Conservation (phyloP, 2,888 invertebrate species). For the Tipula lateralis region DNA sequence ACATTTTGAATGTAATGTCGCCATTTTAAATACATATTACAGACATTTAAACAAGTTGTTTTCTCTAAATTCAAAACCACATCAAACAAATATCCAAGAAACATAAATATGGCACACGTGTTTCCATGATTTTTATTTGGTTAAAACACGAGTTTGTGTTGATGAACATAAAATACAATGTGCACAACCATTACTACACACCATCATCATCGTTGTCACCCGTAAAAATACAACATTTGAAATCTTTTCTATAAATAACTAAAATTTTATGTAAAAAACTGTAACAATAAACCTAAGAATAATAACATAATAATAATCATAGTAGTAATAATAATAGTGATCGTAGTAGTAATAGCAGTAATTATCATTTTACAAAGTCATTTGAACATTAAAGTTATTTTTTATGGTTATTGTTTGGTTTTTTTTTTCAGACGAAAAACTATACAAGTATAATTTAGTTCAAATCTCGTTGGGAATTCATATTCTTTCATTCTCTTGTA, state of each 20-base stretch:
- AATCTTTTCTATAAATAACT: neutral
- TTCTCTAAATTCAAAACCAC: neutral
- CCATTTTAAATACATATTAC: neutral
- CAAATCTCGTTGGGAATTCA: neutral
- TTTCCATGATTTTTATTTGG: neutral
- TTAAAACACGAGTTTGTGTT: neutral
- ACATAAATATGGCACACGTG: neutral
- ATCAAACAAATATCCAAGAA: neutral
- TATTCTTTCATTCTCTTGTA: too few relatives aligned
- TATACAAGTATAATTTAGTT: neutral
- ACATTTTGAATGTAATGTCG: neutral
- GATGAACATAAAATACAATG: neutral
- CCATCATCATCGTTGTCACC: neutral
- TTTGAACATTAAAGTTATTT: neutral
- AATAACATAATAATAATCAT: neutral
- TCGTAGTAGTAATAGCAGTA: neutral
- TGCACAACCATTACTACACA: neutral
- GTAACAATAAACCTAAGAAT: neutral
- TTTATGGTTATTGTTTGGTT: neutral
- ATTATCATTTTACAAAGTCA: neutral
- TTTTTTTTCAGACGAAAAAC: neutral
- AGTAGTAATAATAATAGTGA: neutral
- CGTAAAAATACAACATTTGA: neutral
- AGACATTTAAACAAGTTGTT: neutral
- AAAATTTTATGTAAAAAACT: neutral